These are phyloP conservation scores for Ptychodera flava DNA, from an alignment of 35 echinoderm and acorn worm species.

Conservation along the genomic window DNA sequence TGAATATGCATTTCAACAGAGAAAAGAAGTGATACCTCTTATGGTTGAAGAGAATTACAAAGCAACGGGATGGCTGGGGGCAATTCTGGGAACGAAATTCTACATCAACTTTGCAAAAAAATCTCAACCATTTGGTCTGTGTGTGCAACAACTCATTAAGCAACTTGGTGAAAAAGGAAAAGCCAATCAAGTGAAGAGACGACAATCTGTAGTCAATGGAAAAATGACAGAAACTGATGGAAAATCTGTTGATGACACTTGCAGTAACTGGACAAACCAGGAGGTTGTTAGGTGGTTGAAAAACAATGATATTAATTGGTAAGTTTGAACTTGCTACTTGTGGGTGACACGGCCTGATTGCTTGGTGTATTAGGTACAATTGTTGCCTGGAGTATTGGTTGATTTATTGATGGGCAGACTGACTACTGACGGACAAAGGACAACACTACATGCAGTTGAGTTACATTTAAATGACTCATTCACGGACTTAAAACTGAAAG, in stretches of 20 bases:
- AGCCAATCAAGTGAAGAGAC: not conserved
- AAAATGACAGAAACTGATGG: not conserved
- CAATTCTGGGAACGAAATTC: conserved; percentile 9
- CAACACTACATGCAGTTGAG: no score
- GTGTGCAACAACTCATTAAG: not conserved
- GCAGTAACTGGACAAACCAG: not conserved
- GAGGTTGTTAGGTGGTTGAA: not conserved
- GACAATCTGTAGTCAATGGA: not conserved
- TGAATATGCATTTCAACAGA: conserved; percentile 23
- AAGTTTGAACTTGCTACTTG: no score
- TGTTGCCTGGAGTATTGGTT: no score
- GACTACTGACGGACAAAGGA: no score
- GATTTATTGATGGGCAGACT: no score
- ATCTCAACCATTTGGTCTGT: not conserved
- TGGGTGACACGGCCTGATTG: no score
- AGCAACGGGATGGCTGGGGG: conserved; percentile 4
- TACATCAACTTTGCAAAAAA: conserved; percentile 9
- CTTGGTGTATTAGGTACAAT: no score
- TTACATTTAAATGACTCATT: no score
- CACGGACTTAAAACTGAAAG: no score
- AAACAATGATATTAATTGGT: not conserved
- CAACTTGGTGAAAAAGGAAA: not conserved
- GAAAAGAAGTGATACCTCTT: conserved; percentile 2
- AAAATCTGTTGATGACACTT: not conserved
- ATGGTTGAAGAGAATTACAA: conserved; percentile 4